Evolutionary conservation across 2,113 vertebrate genomes (phyloP).

Genomic region (Podarcis raffonei): DNA sequence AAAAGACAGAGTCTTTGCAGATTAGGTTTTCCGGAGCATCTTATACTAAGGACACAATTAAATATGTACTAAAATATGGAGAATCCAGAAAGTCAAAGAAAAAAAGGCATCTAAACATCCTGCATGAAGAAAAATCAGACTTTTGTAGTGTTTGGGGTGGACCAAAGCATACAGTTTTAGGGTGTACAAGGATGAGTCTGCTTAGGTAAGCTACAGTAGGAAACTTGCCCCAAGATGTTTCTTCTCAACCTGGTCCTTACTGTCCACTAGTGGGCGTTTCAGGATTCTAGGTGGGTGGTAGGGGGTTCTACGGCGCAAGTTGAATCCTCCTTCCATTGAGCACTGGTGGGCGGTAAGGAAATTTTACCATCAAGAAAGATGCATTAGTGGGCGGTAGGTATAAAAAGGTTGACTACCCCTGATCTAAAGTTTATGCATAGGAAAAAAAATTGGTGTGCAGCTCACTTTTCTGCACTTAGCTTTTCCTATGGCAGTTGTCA

Average conservation of each 20-base stretch:
- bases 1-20: background rate
- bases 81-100: background rate
- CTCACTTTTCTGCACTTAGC: background rate
- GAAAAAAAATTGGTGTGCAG: background rate
- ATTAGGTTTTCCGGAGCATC: background rate
- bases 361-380: too few relatives aligned
- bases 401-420: too few relatives aligned
- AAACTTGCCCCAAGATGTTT: background rate
- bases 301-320: too few relatives aligned
- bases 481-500: background rate
- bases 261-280: too few relatives aligned
- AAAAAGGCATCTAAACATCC: background rate
- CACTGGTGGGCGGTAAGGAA: too few relatives aligned
- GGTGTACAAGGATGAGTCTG: background rate
- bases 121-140: background rate
- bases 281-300: too few relatives aligned
- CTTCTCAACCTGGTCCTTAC: too few relatives aligned
- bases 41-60: background rate
- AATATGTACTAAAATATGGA: background rate
- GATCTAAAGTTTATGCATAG: background rate
- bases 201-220: background rate
- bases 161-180: background rate
- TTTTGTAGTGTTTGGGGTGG: background rate
- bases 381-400: too few relatives aligned
- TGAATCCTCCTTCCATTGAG: too few relatives aligned